Evolutionary conservation across 2,113 vertebrate species (phyloP).

Genomic region (Phoenicopterus ruber): DNA sequence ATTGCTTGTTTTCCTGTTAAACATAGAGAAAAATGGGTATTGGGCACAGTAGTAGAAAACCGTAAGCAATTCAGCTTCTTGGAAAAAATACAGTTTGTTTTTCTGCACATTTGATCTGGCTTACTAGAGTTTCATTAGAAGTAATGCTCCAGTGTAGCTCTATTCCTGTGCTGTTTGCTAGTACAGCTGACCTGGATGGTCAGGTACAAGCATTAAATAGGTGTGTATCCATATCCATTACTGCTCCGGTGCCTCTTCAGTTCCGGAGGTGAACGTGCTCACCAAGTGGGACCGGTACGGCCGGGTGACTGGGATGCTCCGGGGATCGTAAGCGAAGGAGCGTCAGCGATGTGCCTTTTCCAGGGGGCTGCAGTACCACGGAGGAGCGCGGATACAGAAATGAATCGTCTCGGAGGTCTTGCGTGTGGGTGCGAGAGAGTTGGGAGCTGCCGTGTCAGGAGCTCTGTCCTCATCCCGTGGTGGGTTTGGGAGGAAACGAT

Average conservation of each 20-base stretch:
- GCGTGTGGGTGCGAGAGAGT: too few relatives aligned
- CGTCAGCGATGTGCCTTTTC: background rate
- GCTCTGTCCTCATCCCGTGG: background rate
- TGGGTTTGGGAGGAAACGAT: background rate
- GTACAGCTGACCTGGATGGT: background rate
- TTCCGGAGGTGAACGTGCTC: background rate
- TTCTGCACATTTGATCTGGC: background rate
- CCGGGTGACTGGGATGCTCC: background rate
- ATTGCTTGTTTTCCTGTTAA: background rate
- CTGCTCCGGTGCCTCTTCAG: background rate
- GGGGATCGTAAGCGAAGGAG: background rate
- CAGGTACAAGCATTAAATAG: background rate
- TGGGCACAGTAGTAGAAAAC: background rate
- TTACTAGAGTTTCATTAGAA: background rate
- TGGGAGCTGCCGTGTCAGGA: background rate
- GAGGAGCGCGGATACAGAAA: background rate
- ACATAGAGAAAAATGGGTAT: background rate
- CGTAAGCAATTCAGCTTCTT: background rate
- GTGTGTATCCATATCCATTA: background rate
- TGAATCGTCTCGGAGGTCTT: background rate
- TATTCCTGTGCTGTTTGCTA: background rate
- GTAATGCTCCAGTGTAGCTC: background rate
- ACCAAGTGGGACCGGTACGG: fast-evolving
- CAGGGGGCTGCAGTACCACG: background rate
- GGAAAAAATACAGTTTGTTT: background rate